These are phyloP conservation scores for Lycopodina hypogea DNA, from an alignment of 37 sponge, comb jelly and placozoan genomes.

Conservation along the genomic window DNA sequence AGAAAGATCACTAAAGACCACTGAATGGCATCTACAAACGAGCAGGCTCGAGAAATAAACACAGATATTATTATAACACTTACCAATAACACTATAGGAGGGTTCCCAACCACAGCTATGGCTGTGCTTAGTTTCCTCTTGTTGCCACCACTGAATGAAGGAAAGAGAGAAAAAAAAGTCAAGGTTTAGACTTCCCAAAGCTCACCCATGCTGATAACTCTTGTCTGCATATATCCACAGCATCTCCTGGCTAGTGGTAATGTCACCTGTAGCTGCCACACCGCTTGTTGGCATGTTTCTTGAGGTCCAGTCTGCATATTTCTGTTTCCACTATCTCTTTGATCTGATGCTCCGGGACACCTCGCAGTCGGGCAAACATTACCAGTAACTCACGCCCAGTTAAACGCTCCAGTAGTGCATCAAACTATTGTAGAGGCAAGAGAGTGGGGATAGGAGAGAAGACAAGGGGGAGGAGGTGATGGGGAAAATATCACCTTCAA, in stretches of 20 bases:
- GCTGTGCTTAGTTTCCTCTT: slow-evolving; percentile 95
- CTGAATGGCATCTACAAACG: no score
- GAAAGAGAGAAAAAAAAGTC: not conserved
- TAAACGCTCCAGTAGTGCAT: slow-evolving; percentile 83
- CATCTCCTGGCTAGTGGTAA: no score
- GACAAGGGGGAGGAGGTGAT: no score
- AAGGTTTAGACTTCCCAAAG: not conserved
- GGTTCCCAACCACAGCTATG: slow-evolving; percentile 92
- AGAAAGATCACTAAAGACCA: no score
- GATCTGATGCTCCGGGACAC: slow-evolving; percentile 73
- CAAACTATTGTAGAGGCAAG: slow-evolving; percentile 52
- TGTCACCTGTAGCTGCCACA: slow-evolving; percentile 95
- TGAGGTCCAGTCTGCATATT: slow-evolving; percentile 78
- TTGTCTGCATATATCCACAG: no score
- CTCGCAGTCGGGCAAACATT: slow-evolving; percentile 91
- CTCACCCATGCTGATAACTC: not conserved
- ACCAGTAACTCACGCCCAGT: slow-evolving; percentile 84
- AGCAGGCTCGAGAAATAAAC: no score
- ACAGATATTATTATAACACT: no score
- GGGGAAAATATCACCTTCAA: no score
- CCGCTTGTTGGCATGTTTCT: slow-evolving; percentile 70
- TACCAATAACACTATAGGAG: slow-evolving; percentile 82
- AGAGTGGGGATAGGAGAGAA: not conserved
- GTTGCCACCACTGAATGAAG: slow-evolving; percentile 85
- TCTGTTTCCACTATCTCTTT: slow-evolving; percentile 68